Conservation (phyloP, 2,797 vertebrate genomes). For the Sebastiscus tertius region DNA sequence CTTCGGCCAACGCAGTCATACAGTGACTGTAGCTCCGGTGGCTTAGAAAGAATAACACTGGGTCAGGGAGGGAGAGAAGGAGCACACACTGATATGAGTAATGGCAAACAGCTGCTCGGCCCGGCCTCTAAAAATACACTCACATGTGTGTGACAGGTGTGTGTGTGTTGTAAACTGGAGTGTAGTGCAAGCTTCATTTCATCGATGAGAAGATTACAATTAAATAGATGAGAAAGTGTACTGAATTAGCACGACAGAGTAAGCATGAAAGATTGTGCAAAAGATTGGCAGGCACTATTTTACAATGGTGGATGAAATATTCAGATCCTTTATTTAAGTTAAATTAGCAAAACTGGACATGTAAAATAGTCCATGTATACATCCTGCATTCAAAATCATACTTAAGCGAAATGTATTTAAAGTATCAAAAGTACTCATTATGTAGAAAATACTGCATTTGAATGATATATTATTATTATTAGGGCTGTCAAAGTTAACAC, state of each 20-base stretch:
- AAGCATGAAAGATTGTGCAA: not conserved
- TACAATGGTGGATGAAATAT: not conserved
- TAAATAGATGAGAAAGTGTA: slow-evolving; percentile 26
- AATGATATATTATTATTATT: not conserved
- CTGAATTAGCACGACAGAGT: slow-evolving; percentile 30
- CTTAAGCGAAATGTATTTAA: not conserved
- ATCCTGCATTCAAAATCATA: not conserved
- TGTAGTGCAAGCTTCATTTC: slow-evolving; percentile 36
- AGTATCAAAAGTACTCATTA: not conserved
- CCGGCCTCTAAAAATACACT: slow-evolving; percentile 79
- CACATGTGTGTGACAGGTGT: slow-evolving; percentile 71
- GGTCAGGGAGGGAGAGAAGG: slow-evolving; percentile 66
- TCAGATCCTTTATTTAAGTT: not conserved
- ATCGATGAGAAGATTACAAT: slow-evolving; percentile 37
- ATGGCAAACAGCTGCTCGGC: slow-evolving; percentile 80
- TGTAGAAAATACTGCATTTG: not conserved
- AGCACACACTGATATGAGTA: slow-evolving; percentile 79
- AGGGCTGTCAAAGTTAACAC: no score
- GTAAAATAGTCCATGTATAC: not conserved
- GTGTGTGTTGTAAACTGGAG: slow-evolving; percentile 45
- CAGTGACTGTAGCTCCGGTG: slow-evolving; percentile 67
- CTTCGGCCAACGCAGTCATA: slow-evolving; percentile 49
- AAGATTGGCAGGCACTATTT: not conserved
- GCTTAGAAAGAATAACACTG: slow-evolving; percentile 77
- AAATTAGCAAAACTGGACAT: not conserved